Evolutionary conservation across 1,140 invertebrate genomes (phyloP), one percentile per base, ranked within the genome.

Genomic region (Neotoxoptera formosana): DNA sequence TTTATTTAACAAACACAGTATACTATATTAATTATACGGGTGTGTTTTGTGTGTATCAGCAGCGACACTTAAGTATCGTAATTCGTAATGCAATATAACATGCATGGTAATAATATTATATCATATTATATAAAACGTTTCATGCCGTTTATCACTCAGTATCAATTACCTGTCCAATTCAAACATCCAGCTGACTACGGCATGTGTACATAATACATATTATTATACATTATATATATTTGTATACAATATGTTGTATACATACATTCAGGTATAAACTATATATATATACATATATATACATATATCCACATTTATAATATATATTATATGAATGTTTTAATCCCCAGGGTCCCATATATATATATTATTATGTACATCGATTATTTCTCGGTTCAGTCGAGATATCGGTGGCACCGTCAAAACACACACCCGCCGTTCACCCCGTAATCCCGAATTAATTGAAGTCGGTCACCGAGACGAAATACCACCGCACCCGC

Each of bases 401-500:
- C 87, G n/a, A 88, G 48, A 88, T 76, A 76, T 88, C 47, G 48
- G n/a, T 4, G 41, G n/a, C 30, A n/a, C 47, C 47, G 20, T 88
- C 47, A n/a, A 88, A 88, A 88, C 20, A 88, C 7, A 17, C 7
- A 20, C 51, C 21, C 21, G 48, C 51, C 53, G 53, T 41, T 36
- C 51, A 41, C 51, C 51, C 0, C 25, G 25, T 90, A 56, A 60
- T 90, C 89, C 56, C 36, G 14, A 67, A 56, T 67, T 90, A 90
- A 90, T 90, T 23, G 53, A 51, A 88, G 41, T 88, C 87, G 87
- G 87, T 88, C 30, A 88, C 48, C 87, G 87, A 88, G 30, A 34
- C 47, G n/a, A 88, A 88, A 88, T 48, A 51, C 30, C 36, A 88
- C 45, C 60, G 41, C n/a, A 67, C 3, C 9, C 4, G 30, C 30